Evolutionary conservation across 2,888 invertebrate species (phyloP).

Genomic region (Nephrotoma guestfalica): DNA sequence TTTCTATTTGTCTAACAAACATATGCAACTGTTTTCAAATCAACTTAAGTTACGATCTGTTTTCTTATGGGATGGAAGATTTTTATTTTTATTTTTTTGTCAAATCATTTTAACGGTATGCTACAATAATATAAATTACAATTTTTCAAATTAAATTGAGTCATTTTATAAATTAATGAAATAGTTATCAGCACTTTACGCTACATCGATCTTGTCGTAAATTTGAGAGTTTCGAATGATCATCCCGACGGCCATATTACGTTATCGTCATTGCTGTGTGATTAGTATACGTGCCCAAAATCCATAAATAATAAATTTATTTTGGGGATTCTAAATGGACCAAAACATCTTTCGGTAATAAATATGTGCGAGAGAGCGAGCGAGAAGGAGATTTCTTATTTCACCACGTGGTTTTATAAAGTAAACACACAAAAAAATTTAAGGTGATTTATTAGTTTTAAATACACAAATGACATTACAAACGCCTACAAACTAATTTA

Average conservation of each 20-base stretch:
- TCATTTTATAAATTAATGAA: not conserved
- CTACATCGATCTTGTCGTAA: not conserved
- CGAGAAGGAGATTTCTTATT: not conserved
- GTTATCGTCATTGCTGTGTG: not conserved
- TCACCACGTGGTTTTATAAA: not conserved
- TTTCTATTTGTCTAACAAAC: not conserved
- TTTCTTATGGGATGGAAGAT: not conserved
- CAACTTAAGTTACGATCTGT: not conserved
- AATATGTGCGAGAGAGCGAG: too few relatives aligned
- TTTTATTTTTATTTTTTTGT: not conserved
- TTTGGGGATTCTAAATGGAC: not conserved
- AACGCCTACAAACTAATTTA: not conserved
- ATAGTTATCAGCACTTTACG: not conserved
- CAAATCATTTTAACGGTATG: not conserved
- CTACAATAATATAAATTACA: not conserved
- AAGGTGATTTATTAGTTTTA: not conserved
- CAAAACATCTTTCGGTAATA: not conserved
- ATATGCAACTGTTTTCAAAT: not conserved
- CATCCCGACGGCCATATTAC: not conserved
- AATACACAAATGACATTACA: not conserved
- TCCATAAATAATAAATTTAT: not conserved
- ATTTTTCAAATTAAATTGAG: not conserved
- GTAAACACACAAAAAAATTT: not conserved
- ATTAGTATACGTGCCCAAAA: not conserved
- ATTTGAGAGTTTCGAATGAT: not conserved